Evolutionary conservation across 2,888 invertebrate genomes (phyloP), one percentile per base, ranked within the genome.

Genomic region (Stenichneumon culpator): DNA sequence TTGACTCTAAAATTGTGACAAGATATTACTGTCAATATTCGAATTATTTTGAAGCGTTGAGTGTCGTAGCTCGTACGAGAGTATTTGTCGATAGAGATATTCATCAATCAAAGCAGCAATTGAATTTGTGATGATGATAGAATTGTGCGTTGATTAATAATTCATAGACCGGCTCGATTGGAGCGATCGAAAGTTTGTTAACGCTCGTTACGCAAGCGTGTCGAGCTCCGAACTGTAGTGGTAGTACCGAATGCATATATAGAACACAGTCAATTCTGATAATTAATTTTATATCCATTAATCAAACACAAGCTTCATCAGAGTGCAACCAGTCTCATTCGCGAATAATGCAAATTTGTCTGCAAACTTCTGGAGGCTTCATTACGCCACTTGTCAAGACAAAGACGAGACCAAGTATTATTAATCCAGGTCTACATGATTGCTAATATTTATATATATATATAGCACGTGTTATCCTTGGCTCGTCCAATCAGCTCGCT

Each of bases 131-230:
- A 16, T 72, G 32, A 47, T 54, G 79, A 50, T 36, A n/a, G 14
- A 50, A 28, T 79, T 54, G 39, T 57, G 22, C 52, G 70, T 47
- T 79, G 57, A 84, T 84, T 73, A 77, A 81, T 81, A 84, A 84
- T 81, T 77, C 81, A 84, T 84, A 77, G 65, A 44, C 65, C 22
- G 47, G 39, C 50, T 50, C 52, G 50, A 65, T 77, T 77, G 22
- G 65, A 54, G 32, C 70, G 52, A 81, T 25, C 65, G 50, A 81
- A 81, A 84, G 68, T 84, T 78, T 68, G 81, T 57, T 77, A 77
- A 72, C 77, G 72, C 70, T 73, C 84, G 84, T 84, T 80, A 75
- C 57, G 81, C 80, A 75, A 32, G 28, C 16, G 32, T 16, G 39
- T 7, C 28, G 44, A 7, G 5, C 54, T 69, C 54, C 50, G 32